Evolutionary conservation across 2,797 vertebrate genomes (phyloP).

Genomic region (Eremophila alpestris): DNA sequence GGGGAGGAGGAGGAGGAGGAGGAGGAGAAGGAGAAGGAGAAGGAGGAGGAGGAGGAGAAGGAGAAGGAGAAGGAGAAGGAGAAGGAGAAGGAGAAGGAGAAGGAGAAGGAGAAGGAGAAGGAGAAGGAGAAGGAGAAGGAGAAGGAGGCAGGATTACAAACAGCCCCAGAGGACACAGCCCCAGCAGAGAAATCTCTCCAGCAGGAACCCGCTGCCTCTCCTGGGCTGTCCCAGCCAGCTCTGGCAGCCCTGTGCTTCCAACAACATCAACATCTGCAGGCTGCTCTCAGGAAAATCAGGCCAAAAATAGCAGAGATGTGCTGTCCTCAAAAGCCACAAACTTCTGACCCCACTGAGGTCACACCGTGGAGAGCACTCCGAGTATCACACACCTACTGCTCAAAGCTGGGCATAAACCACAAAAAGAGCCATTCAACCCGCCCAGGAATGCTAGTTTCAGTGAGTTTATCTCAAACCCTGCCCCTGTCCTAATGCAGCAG

Average conservation of each 20-base stretch:
- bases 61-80: background rate
- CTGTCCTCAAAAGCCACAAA: background rate
- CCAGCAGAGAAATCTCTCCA: background rate
- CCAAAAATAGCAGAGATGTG: background rate
- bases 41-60: background rate
- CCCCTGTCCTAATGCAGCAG: background rate
- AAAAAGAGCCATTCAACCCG: fast-evolving
- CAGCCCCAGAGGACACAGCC: background rate
- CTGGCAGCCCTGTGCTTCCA: background rate
- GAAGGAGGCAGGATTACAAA: background rate
- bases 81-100: background rate
- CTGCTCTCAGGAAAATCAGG: background rate
- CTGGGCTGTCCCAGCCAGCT: background rate
- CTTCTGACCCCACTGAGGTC: background rate
- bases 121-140: background rate
- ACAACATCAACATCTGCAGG: background rate
- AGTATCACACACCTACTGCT: background rate
- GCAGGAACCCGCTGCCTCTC: background rate
- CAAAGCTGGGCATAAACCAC: background rate
- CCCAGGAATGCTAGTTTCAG: background rate
- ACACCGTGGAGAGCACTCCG: fast-evolving
- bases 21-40: too few species aligned
- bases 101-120: background rate
- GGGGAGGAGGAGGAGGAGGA: background rate
- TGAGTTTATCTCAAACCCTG: background rate